Evolutionary conservation across 2,113 vertebrate genomes (phyloP), one percentile per base, ranked within the genome.

Genomic region (Gallinago media): DNA sequence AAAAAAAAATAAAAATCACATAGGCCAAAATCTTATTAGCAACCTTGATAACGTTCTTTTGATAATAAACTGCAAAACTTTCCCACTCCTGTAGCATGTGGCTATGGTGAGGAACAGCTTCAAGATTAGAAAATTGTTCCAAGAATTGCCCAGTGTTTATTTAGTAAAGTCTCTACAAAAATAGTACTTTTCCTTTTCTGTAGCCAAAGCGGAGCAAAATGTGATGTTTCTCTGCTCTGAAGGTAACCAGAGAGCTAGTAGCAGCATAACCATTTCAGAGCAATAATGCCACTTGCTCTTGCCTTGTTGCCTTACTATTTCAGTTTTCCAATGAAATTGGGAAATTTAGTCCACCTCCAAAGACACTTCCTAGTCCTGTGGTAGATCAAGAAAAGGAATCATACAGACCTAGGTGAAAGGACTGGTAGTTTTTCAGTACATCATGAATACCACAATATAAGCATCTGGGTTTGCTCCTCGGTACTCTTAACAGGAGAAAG

Each of bases 61-160:
- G 6, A 76, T 62, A 54, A 20, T 54, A 40, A 75, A 8, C 15
- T 31, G 58, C 46, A 87, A 78, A 93, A 49, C 31, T 19, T 87
- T 61, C 68, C 62, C 62, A 76, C 3, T 91, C 8, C 21, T 54
- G 25, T 20, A 81, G 54, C n/a, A 72, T 8, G 25, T 40, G 18
- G 55, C 40, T 62, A 54, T 22, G 9, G 13, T 15, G 20, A 94
- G 40, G 25, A 75, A 75, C 11, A 56, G 36, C 65, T 78, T 92
- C 63, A 77, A 86, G 81, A 88, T 76, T 47, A 73, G 68, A 79
- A 95, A 85, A 85, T 66, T 13, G 52, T 90, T 92, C 71, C 66
- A 89, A 91, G 84, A 87, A 88, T 91, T 59, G 88, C 40, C 8
- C 54, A 70, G 25, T 72, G 50, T 89, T 87, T 89, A 61, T 72